These are phyloP conservation scores for Neoaliturus tenellus DNA, from an alignment of 2,888 invertebrate genomes.

Conservation along the genomic window DNA sequence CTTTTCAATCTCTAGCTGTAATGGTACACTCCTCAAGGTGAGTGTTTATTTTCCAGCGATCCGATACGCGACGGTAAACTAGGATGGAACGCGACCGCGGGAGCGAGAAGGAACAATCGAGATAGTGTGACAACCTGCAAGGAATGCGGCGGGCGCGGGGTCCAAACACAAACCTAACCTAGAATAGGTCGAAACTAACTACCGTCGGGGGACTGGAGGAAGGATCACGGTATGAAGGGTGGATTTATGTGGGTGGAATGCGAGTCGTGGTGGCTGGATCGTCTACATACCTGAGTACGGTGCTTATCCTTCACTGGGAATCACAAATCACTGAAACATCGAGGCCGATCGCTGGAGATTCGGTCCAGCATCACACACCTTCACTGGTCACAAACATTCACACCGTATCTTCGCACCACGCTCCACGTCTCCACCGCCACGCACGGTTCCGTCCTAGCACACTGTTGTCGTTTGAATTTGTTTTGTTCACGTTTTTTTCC, in stretches of 20 bases:
- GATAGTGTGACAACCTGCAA: slow-evolving; percentile 41
- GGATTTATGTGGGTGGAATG: neutral
- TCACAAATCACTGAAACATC: slow-evolving; percentile 51
- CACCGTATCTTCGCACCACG: neutral
- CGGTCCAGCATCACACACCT: slow-evolving; percentile 12
- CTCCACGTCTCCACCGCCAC: neutral
- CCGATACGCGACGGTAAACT: neutral
- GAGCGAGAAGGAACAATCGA: slow-evolving; percentile 29
- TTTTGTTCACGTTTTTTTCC: slow-evolving; percentile 42
- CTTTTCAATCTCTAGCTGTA: too few relatives aligned
- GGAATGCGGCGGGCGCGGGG: slow-evolving; percentile 31
- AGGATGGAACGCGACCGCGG: slow-evolving; percentile 9
- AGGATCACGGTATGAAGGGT: neutral
- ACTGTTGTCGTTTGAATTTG: slow-evolving; percentile 7
- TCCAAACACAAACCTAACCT: slow-evolving; percentile 38
- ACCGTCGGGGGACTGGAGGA: neutral
- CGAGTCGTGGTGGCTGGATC: neutral
- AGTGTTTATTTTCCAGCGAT: too few relatives aligned
- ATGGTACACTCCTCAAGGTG: too few relatives aligned
- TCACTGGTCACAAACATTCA: neutral
- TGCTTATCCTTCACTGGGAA: slow-evolving; percentile 34
- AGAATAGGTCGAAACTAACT: slow-evolving; percentile 5
- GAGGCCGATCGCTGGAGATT: neutral
- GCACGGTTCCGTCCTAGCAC: neutral
- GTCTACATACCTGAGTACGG: slow-evolving; percentile 13